Base-by-base conservation (phyloP, 2,888 invertebrate species). In the Xiphydria camelus region DNA sequence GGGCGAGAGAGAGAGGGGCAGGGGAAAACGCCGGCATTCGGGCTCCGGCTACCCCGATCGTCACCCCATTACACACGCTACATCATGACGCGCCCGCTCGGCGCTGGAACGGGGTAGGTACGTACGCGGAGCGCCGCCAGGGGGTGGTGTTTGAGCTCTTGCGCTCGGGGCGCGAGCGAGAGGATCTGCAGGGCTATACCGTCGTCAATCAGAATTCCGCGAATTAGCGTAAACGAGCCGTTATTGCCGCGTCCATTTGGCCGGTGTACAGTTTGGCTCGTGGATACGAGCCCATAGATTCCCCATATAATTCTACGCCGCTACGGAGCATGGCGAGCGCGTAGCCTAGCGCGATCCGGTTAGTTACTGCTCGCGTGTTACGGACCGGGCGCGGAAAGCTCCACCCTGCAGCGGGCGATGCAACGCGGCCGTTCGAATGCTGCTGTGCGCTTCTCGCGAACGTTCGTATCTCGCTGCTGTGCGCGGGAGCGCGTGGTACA, bases 221-320 rank as follows among this genome's bases (percentile, higher is more conserved):
- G 75, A 75, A 75, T 75, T 75, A 75, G 73, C 75, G 75, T 74
- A 75, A 75, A 75, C 73, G 75, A 71, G 70, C 73, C 72, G 73
- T 75, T 75, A 75, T 75, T 75, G 75, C 74, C 65, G 71, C 71
- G 74, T 75, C 75, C 75, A 74, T 75, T 75, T 75, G 73, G 73
- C 73, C 69, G 62, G 72, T 68, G 70, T 67, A 69, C 70, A 68
- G 72, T 70, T 71, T 64, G 68, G n/a, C 62, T 62, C 62, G 64
- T 64, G 70, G 65, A 75, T 73, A 75, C 67, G 73, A 73, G 70
- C 67, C 68, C 73, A 74, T 75, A 75, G 70, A 75, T 75, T 73
- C 64, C 63, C 73, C 70, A 68, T 73, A 73, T n/a, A n/a, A n/a
- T 73, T 68, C 72, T 64, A 64, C 67, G 56, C 64, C 59, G 62